Evolutionary conservation across 2,888 invertebrate species (phyloP), one percentile per base, ranked within the genome.

Genomic region (Platycheirus rosarum): DNA sequence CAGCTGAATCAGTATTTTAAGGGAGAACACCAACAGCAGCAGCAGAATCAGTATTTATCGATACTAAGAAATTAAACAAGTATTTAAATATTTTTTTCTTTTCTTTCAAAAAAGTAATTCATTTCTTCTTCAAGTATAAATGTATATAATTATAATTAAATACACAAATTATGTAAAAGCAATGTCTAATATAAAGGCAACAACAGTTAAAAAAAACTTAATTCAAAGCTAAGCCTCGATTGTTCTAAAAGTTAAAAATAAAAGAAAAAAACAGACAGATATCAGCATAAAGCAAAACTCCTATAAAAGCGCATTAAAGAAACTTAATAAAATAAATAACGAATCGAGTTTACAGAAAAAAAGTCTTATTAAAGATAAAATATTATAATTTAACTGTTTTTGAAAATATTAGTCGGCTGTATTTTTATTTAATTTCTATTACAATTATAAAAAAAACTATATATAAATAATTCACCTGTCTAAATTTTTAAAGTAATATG

Each of bases 1-100:
- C 98, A 60, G 98, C 97, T 49, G 98, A 98, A 92, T 97, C 97
- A 62, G 97, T 98, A 88, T 97, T 97, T 92, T 97, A 92, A 92
- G 78, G 60, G 13, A 40, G 18, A 60, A 16, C 4, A 51, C 32
- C 49, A 55, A 46, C 16, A 55, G 18, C 46, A 55, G 32, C 49
- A 70, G 16, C 57, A n/a, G n/a, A n/a, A 65, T 42, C 76, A 77
- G 77, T 77, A 82, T 77, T 77, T 62, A 51, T 71, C 42, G 69
- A 32, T 76, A 79, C 51, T 63, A 65, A 70, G 53, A 74, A 80
- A 75, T 69, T 65, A 75, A 80, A 75, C 80, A 70, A 75, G 79
- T 79, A 75, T 51, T 70, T 70, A 80, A 57, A 63, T 69, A n/a
- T n/a, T n/a, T n/a, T n/a, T n/a, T n/a, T n/a, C n/a, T 69, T 51